Percentiles rank a stretch among this genome's conserved stretches.
phyloP scores from a whole-genome alignment of 2,113 vertebrate genomes.

The Craseonycteris thonglongyai region DNA sequence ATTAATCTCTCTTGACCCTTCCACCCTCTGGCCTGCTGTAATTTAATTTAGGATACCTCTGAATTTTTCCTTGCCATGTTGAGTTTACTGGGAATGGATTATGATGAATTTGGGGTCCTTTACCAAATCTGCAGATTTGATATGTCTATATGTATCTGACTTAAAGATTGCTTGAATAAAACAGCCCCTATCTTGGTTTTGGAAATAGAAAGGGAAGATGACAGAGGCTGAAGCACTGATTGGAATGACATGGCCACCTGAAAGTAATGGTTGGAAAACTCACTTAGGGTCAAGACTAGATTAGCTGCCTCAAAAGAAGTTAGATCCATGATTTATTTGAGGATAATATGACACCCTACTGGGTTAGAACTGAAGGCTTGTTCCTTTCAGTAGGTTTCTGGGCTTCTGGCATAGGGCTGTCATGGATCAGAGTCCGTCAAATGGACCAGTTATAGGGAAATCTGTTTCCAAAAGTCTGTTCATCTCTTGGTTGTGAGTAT shows the following conservation, averaged over 20 bases:
- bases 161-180: conserved; percentile 12
- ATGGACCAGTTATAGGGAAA: neutral
- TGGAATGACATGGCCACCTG: neutral
- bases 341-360: neutral
- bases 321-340: neutral
- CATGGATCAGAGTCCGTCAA: neutral
- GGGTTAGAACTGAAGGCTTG: neutral
- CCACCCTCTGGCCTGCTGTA: neutral
- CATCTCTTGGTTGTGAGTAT: neutral
- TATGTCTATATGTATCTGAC: neutral
- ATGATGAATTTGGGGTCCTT: neutral
- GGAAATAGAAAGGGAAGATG: neutral
- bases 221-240: neutral
- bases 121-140: neutral
- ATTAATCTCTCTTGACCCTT: neutral
- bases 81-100: conserved; percentile 1
- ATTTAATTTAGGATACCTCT: neutral
- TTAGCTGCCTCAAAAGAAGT: neutral
- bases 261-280: conserved; percentile 4
- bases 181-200: neutral
- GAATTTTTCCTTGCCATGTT: neutral
- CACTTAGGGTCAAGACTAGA: neutral
- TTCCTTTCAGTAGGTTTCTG: neutral
- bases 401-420: neutral
- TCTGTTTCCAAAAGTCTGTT: neutral